Conservation (phyloP, 2,797 vertebrate genomes). For the Myripristis jacobus region DNA sequence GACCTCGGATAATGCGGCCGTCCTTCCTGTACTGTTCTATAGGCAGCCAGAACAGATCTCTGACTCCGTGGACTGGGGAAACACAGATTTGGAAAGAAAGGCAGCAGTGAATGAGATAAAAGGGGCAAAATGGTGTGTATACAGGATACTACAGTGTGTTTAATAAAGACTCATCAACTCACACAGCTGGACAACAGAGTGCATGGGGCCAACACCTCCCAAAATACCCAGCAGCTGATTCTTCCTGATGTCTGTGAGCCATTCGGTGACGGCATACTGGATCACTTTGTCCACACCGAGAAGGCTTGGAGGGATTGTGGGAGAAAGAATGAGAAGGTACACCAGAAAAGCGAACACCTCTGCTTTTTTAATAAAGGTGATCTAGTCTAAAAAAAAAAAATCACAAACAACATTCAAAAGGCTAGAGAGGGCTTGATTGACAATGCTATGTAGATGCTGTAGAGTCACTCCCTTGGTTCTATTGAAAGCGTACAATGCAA, state of each 20-base stretch:
- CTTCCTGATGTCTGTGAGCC: conserved; percentile 94
- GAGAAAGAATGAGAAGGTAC: conserved; percentile 8
- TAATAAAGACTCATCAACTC: conserved; percentile 67
- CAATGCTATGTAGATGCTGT: too few species aligned
- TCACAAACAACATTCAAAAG: conserved; percentile 1
- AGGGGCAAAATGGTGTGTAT: background rate
- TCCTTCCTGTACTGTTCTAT: conserved; percentile 95
- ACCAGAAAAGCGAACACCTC: background rate
- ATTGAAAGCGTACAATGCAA: background rate
- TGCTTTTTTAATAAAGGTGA: background rate
- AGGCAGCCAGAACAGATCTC: conserved; percentile 94
- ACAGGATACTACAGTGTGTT: background rate
- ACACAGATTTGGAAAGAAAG: background rate
- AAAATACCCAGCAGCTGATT: conserved; percentile 94
- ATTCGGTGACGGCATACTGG: conserved; percentile 92
- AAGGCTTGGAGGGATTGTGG: conserved; percentile 78
- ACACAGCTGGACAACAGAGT: conserved; percentile 95
- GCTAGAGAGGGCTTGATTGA: too few species aligned
- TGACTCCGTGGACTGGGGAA: conserved; percentile 89
- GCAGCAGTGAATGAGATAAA: background rate
- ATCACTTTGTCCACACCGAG: conserved; percentile 94
- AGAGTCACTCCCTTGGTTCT: background rate
- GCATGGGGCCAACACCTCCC: conserved; percentile 94
- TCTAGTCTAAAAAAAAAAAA: background rate
- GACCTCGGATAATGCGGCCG: conserved; percentile 93